Evolutionary conservation across 2,888 invertebrate genomes (phyloP).

Genomic region (Spisula subtruncata): DNA sequence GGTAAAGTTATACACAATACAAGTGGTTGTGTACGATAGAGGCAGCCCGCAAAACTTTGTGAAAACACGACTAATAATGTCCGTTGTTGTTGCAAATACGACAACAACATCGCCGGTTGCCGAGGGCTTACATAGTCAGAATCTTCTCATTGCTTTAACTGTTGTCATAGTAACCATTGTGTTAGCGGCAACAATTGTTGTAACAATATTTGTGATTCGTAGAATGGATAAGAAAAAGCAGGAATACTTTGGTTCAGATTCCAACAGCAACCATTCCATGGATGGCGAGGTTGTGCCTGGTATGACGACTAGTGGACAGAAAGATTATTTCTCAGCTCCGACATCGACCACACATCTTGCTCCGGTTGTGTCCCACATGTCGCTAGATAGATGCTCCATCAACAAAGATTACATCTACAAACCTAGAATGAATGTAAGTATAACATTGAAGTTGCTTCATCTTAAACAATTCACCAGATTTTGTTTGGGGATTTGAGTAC

Average conservation of each 20-base stretch:
- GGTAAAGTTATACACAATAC: conserved; percentile 66
- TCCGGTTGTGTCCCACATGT: conserved; percentile 65
- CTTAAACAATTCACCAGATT: too few species aligned
- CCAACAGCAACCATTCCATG: conserved; percentile 58
- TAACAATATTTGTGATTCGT: conserved; percentile 81
- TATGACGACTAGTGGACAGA: conserved; percentile 53
- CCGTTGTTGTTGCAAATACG: conserved; percentile 69
- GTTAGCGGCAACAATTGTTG: conserved; percentile 80
- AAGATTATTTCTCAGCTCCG: conserved; percentile 63
- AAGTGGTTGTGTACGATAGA: conserved; percentile 72
- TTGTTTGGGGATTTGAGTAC: too few species aligned
- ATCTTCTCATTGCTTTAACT: conserved; percentile 77
- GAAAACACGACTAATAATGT: conserved; percentile 69
- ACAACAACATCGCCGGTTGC: conserved; percentile 41
- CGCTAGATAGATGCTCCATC: conserved; percentile 51
- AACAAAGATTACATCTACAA: conserved; percentile 71
- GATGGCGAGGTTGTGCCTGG: conserved; percentile 67
- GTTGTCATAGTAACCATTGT: conserved; percentile 82
- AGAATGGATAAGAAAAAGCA: conserved; percentile 78
- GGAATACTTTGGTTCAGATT: conserved; percentile 63
- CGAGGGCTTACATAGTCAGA: conserved; percentile 64
- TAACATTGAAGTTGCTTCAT: neutral
- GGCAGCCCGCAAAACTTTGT: conserved; percentile 71
- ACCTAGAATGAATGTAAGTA: conserved; percentile 71
- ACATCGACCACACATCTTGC: conserved; percentile 59